phyloP scores from a whole-genome alignment of 2,797 vertebrate genomes.

The Thunnus albacares region DNA sequence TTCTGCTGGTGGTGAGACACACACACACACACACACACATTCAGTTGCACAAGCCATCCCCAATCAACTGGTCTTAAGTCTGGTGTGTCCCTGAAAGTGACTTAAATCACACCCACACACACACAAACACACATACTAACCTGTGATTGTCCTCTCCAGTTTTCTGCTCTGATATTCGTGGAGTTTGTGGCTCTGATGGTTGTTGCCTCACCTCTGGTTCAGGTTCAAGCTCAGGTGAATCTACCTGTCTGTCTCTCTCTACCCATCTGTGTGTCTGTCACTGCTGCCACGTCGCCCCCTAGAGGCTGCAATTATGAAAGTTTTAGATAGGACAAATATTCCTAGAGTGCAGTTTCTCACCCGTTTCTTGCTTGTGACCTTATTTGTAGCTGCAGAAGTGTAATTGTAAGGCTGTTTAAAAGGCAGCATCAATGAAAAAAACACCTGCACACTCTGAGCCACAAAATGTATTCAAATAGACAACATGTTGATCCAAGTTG shows the following conservation, averaged over 20 bases:
- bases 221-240: constrained; percentile 70
- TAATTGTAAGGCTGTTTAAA: too few species aligned
- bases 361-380: too few species aligned
- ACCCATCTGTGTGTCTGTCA: not conserved
- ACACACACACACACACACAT: constrained; percentile 21
- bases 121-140: constrained; percentile 21
- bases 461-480: too few species aligned
- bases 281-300: not conserved
- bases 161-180: constrained; percentile 70
- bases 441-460: too few species aligned
- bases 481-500: too few species aligned
- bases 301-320: not conserved
- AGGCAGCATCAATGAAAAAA: too few species aligned
- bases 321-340: too few species aligned
- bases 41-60: not conserved
- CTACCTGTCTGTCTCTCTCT: not conserved
- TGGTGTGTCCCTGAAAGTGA: too few species aligned
- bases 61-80: too few species aligned
- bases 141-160: constrained; percentile 46
- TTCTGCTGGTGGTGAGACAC: constrained; percentile 73
- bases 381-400: too few species aligned
- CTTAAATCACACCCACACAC: constrained; percentile 5
- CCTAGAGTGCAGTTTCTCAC: too few species aligned
- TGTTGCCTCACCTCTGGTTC: constrained; percentile 72
- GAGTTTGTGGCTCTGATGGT: constrained; percentile 78